Base-by-base conservation (phyloP, 1,140 invertebrate genomes). In the Drosophila ohnishii region DNA sequence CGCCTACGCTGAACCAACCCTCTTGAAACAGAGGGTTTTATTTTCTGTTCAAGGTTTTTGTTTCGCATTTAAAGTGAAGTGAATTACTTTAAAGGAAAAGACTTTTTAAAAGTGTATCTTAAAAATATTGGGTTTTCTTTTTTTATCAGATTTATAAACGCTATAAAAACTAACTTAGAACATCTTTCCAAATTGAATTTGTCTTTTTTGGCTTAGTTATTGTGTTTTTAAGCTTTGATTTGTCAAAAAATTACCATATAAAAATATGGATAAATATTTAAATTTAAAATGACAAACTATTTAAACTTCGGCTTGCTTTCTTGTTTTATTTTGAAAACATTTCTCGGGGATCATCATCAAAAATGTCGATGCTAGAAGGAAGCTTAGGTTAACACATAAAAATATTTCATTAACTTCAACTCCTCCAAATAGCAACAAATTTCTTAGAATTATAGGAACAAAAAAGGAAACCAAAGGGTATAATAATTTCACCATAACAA, bases 1-100 rank as follows among this genome's bases (percentile, higher is more conserved):
- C 74, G 65, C 65, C 73, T 69, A 47, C 65, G 70, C 59, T 69
- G 40, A 14, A 40, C 22, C 9, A 51, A 65, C 60, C 45, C 65
- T 51, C 45, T 28, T 28, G n/a, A 39, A 14, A 35, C 44, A 14
- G n/a, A 34, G n/a, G 37, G 16, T 57, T 39, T 25, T 34, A 30
- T 22, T 39, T 57, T 30, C 13, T 62, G 34, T 30, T 13, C 28
- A 59, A 16, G n/a, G 28, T 19, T 51, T 19, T 16, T 6, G 2
- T 16, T 32, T 51, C 0, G n/a, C 1, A 13, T 32, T 50, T 16
- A 13, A 39, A 30, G 25, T 30, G 9, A 39, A 57, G 34, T n/a
- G n/a, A n/a, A 9, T 6, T 42, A 16, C 39, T 19, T 9, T 42
- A 2, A 10, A 22, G 25, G 4, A 25, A 4, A 25, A 25, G 25